phyloP scores from a whole-genome alignment of 2,797 vertebrate species.

The Melanotaenia nigrans region DNA sequence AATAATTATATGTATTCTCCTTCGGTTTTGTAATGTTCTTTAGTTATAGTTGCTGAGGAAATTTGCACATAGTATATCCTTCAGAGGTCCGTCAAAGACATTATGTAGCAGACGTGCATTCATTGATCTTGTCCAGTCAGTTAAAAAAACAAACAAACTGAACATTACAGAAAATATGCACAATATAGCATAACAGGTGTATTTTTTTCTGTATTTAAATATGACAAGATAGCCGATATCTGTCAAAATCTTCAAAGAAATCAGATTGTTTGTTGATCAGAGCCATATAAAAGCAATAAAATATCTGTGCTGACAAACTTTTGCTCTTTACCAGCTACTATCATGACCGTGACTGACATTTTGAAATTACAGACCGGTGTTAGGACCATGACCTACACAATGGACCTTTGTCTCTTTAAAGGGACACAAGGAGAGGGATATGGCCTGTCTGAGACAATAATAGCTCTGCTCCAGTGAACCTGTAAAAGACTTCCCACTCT shows the following conservation, averaged over 20 bases:
- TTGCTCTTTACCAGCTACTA: not conserved
- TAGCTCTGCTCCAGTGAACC: slow-evolving; percentile 48
- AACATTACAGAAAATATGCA: not conserved
- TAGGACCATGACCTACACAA: slow-evolving; percentile 3
- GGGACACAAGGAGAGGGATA: slow-evolving; percentile 20
- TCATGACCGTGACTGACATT: not conserved
- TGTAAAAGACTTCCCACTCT: not conserved
- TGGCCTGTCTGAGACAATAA: slow-evolving; percentile 31
- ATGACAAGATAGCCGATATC: too few species aligned
- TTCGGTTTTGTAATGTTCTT: not conserved
- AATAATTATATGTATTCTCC: not conserved
- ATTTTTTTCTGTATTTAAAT: not conserved
- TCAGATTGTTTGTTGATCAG: not conserved
- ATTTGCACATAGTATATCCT: not conserved
- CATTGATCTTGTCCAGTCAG: not conserved
- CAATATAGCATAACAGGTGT: not conserved
- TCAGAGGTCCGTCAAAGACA: not conserved
- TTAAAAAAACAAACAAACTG: not conserved
- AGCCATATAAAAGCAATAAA: not conserved
- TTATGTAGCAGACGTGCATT: not conserved
- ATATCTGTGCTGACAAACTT: not conserved
- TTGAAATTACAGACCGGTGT: not conserved
- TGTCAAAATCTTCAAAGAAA: not conserved
- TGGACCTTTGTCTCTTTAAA: slow-evolving; percentile 7
- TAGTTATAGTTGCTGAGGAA: not conserved